Conservation (phyloP, 2,113 vertebrate genomes). For the Thryonomys swinderianus region DNA sequence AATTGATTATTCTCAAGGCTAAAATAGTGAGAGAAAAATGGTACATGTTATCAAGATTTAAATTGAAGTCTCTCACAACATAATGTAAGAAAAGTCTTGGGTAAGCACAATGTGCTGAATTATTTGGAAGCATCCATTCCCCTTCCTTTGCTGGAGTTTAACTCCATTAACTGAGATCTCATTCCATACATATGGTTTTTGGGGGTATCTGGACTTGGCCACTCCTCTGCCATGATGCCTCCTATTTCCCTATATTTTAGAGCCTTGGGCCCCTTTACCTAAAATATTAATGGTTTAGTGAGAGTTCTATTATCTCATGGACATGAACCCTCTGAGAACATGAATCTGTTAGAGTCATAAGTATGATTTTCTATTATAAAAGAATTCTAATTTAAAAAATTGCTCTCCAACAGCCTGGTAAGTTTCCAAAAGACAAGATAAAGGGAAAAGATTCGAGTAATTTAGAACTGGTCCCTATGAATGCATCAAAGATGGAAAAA, state of each 20-base stretch:
- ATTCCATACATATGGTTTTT: background rate
- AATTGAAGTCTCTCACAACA: background rate
- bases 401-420: background rate
- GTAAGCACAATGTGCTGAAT: background rate
- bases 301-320: background rate
- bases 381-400: background rate
- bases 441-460: background rate
- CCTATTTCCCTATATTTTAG: background rate
- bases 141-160: background rate
- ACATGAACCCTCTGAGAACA: background rate
- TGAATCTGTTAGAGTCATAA: background rate
- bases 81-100: background rate
- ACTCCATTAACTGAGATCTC: background rate
- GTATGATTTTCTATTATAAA: background rate
- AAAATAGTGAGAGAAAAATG: background rate
- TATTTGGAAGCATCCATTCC: background rate
- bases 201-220: background rate
- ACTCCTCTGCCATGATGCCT: background rate
- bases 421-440: background rate
- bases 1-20: slow-evolving; percentile 46
- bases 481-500: background rate
- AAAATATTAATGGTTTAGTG: background rate
- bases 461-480: background rate
- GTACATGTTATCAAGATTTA: background rate
- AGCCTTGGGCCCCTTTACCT: fast-evolving